These are phyloP conservation scores for Aleiodes alternator DNA, from an alignment of 2,888 invertebrate species.

Conservation along the genomic window DNA sequence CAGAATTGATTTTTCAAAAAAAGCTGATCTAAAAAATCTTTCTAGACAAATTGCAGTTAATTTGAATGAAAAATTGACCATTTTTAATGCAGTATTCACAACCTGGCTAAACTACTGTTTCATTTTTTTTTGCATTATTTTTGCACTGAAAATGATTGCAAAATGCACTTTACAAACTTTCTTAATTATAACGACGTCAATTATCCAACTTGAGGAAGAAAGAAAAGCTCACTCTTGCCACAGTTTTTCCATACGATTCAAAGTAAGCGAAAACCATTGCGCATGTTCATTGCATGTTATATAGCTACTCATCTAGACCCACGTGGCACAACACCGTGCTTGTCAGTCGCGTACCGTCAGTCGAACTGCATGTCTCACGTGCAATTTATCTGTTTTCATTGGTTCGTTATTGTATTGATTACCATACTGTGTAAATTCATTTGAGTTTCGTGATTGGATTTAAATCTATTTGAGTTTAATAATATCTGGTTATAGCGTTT, in stretches of 20 bases:
- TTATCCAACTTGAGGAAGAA: background rate
- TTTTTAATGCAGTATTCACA: conserved; percentile 28
- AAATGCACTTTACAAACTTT: conserved; percentile 5
- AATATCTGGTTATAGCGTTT: too few species aligned
- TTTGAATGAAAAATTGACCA: background rate
- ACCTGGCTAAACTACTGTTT: background rate
- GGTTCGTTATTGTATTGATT: background rate
- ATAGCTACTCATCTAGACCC: conserved; percentile 60
- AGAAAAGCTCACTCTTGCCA: background rate
- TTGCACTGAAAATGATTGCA: too few species aligned
- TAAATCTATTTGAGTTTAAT: too few species aligned
- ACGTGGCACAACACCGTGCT: conserved; percentile 71
- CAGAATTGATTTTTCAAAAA: conserved; percentile 36
- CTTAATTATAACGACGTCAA: background rate
- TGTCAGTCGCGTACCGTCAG: conserved; percentile 71
- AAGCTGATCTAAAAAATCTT: too few species aligned
- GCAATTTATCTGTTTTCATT: conserved; percentile 28
- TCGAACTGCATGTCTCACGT: conserved; percentile 59
- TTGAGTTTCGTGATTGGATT: conserved; percentile 13
- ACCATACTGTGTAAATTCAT: conserved; percentile 17
- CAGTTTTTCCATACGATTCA: background rate
- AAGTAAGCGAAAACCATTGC: background rate
- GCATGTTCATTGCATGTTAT: conserved; percentile 23
- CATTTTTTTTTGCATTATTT: background rate
- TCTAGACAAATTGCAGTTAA: too few species aligned